These are phyloP conservation scores for Marronus borbonicus DNA, from an alignment of 2,888 invertebrate genomes.

Conservation along the genomic window DNA sequence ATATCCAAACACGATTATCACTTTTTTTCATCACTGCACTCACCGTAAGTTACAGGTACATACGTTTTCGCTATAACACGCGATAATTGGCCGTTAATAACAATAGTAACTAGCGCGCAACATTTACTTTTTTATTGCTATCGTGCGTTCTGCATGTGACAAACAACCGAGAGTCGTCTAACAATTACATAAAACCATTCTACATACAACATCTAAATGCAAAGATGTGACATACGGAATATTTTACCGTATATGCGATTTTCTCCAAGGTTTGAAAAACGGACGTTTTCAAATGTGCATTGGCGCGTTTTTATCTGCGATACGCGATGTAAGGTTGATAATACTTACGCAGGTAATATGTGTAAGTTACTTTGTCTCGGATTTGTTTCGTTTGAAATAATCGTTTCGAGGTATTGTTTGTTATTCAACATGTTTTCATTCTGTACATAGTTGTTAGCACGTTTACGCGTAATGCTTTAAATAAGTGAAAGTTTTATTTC, in stretches of 20 bases:
- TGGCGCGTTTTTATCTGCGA: neutral
- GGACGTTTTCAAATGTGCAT: conserved; percentile 24
- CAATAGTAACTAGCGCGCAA: conserved; percentile 39
- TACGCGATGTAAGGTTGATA: neutral
- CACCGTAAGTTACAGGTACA: conserved; percentile 2
- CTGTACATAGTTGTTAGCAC: too few relatives aligned
- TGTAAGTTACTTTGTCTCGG: too few relatives aligned
- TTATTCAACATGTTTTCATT: too few relatives aligned
- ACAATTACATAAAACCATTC: conserved; percentile 46
- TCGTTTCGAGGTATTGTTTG: too few relatives aligned
- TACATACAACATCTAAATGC: conserved; percentile 23
- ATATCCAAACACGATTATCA: conserved; percentile 40
- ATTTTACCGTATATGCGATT: conserved; percentile 38
- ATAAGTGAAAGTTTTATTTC: too few relatives aligned
- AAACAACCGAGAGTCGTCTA: conserved; percentile 34
- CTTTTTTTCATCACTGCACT: conserved; percentile 10
- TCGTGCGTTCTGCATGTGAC: conserved; percentile 33
- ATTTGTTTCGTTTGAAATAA: too few relatives aligned
- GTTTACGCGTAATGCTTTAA: too few relatives aligned
- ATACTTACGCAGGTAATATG: too few relatives aligned
- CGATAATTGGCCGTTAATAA: conserved; percentile 44
- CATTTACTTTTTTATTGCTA: conserved; percentile 42
- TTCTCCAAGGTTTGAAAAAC: conserved; percentile 42
- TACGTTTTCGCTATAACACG: conserved; percentile 24
- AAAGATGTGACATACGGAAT: conserved; percentile 43